Evolutionary conservation across 30 jellyfish, hydroid and myxozoan species (phyloP), one percentile per base, ranked within the genome.

Genomic region (Aurelia coerulea): DNA sequence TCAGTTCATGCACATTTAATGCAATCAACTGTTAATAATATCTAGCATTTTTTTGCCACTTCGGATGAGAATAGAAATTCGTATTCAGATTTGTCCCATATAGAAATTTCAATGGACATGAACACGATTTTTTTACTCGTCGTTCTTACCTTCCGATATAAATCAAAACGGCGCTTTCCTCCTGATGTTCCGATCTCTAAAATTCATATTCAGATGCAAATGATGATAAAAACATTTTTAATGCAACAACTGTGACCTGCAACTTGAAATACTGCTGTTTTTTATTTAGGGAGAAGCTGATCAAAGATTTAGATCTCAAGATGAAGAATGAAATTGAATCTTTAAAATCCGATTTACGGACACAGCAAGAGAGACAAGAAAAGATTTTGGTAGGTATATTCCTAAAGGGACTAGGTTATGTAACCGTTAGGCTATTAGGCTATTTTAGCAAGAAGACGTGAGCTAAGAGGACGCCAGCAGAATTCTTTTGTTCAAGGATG

Each of bases 321-420:
- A 56, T 69, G 17, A 69, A 34, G 9, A 69, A 69, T 11, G 79
- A 35, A 11, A 39, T 69, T 69, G 62, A 15, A 14, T 11, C 62
- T 23, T 34, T 69, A 32, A 31, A 34, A 29, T 60, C 9, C 29
- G 79, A 69, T 34, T 10, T 29, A 12, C 62, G n/a, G 12, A 18
- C 35, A 7, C 79, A 69, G 13, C 79, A 69, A 35, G 79, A 69
- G 39, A 56, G 65, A 3, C 79, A 69, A 12, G 62, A 34, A 23
- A 34, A 69, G n/a, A 14, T 69, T 34, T 29, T 69, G 79, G 79
- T 69, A 69, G 13, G 62, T 10, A 69, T 10, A 5, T 1, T n/a
- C n/a, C n/a, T n/a, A n/a, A n/a, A n/a, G n/a, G n/a, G n/a, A n/a
- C n/a, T n/a, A n/a, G n/a, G n/a, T n/a, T n/a, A n/a, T n/a, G n/a